phyloP scores from a whole-genome alignment of 2,888 invertebrate genomes.

The Unio delphinus region DNA sequence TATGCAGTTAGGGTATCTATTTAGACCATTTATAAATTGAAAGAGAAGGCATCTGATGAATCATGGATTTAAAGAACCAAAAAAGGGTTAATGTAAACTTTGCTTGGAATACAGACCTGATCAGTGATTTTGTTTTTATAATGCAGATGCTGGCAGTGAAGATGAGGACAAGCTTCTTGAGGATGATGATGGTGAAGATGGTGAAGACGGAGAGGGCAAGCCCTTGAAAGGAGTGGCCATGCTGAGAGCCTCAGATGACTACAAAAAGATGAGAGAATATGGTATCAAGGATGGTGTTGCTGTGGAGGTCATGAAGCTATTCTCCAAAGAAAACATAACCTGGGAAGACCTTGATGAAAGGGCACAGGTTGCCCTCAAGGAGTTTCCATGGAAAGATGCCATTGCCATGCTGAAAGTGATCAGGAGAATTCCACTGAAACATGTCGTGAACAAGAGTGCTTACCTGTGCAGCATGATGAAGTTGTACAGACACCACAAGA shows the following conservation, averaged over 20 bases:
- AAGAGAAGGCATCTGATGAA: no score
- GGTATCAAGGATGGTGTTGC: slow-evolving; percentile 23
- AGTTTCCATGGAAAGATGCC: slow-evolving; percentile 11
- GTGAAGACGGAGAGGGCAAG: slow-evolving; percentile 1
- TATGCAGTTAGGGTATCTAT: no score
- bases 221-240: no score
- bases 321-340: slow-evolving; percentile 18
- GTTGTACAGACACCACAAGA: slow-evolving; percentile 9
- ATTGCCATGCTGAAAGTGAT: slow-evolving; percentile 3
- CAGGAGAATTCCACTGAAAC: slow-evolving; percentile 11
- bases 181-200: slow-evolving; percentile 6
- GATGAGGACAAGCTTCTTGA: slow-evolving; percentile 2
- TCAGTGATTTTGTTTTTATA: not conserved
- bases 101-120: no score
- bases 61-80: no score
- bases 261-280: slow-evolving; percentile 22
- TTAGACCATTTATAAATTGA: no score
- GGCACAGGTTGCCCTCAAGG: slow-evolving; percentile 11
- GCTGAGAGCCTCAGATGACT: not conserved
- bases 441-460: slow-evolving; percentile 22
- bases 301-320: slow-evolving; percentile 23
- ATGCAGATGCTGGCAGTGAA: slow-evolving; percentile 2
- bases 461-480: slow-evolving; percentile 29
- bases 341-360: slow-evolving; percentile 27
- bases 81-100: no score